Conservation (phyloP, 2,888 invertebrate genomes). For the Laspeyria flexula region DNA sequence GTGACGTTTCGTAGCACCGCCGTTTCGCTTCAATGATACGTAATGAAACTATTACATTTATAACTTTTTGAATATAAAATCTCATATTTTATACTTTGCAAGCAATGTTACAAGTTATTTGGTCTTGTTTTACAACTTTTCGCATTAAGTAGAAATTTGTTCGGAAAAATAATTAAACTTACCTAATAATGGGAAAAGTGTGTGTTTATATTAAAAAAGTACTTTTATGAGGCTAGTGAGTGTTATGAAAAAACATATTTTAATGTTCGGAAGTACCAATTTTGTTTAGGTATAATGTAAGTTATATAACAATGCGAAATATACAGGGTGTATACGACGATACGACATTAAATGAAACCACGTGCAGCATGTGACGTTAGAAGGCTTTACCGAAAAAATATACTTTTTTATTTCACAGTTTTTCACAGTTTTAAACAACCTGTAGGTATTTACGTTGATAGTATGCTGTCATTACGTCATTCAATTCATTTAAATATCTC, state of each 20-base stretch:
- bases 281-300: too few relatives aligned
- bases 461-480: too few relatives aligned
- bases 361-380: too few relatives aligned
- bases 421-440: too few relatives aligned
- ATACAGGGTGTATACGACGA: too few relatives aligned
- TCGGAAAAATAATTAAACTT: conserved; percentile 30
- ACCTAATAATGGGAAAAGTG: conserved; percentile 15
- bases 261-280: not conserved
- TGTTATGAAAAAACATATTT: conserved; percentile 8
- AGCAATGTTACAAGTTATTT: conserved; percentile 20
- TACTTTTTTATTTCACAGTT: too few relatives aligned
- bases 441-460: too few relatives aligned
- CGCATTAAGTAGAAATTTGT: conserved; percentile 15
- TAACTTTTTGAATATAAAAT: conserved; percentile 30
- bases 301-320: too few relatives aligned
- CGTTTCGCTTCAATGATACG: conserved; percentile 14
- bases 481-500: too few relatives aligned
- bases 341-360: too few relatives aligned
- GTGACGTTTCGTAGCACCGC: conserved; percentile 23
- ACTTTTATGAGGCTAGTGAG: conserved; percentile 1
- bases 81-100: conserved; percentile 28
- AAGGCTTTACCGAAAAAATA: too few relatives aligned
- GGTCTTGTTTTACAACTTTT: conserved; percentile 30
- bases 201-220: conserved; percentile 13
- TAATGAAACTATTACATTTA: conserved; percentile 32